Evolutionary conservation across 2,888 invertebrate genomes (phyloP), one percentile per base, ranked within the genome.

Genomic region (Agrypnus murinus): DNA sequence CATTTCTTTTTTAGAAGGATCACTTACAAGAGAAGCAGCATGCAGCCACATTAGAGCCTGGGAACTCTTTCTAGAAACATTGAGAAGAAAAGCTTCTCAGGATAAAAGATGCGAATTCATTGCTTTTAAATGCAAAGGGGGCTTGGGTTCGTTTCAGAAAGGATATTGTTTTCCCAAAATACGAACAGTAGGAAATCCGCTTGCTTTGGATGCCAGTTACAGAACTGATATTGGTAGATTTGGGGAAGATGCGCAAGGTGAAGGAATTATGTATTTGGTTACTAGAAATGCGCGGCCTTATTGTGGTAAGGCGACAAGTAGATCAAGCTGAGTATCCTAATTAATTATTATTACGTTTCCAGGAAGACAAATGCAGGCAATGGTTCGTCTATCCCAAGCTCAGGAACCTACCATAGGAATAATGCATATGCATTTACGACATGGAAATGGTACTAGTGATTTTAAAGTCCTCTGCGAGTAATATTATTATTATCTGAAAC

Each of bases 31-130:
- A 50, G 86, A 87, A 40, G 85, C 88, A 38, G 89, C 89, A 2
- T 90, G 90, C 78, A 90, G 90, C 74, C 90, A 90, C 79, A 79
- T 88, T 9, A 82, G 90, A 75, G 88, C 89, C 0, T 88, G 88
- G 84, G 82, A 85, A 53, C 80, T 89, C 0, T 90, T 88, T 78
- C 78, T 87, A 38, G 90, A 89, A 76, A 87, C 87, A 62, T 72
- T 90, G 19, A 76, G 81, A 31, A 84, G 83, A 71, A 85, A 85
- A 81, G 74, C 77, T 7, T 62, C 73, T 71, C 5, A 45, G 5
- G 72, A 66, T 40, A 77, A 72, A 48, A 74, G 63, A 60, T 89
- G 89, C 78, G 85, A 86, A 75, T 90, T 90, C 76, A 82, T 81
- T 2, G 87, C 88, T 0, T 90, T 87, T 82, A 87, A 87, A 12